Conservation (phyloP, 2,888 invertebrate genomes). For the Disparrhopalites patrizii region DNA sequence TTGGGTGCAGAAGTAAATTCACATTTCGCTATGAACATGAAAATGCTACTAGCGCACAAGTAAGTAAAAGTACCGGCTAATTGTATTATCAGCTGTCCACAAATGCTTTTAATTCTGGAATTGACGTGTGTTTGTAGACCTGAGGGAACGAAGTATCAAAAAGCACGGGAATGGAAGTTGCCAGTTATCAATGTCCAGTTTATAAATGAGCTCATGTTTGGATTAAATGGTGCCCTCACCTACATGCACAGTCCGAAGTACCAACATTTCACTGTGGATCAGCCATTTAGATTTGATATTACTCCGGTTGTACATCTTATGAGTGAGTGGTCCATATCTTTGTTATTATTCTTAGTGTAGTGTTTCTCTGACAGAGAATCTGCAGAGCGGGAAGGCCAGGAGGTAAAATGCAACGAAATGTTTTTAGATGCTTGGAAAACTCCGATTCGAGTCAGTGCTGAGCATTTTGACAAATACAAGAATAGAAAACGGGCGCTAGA, state of each 20-base stretch:
- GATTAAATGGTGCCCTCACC: slow-evolving; percentile 75
- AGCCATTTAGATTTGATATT: slow-evolving; percentile 81
- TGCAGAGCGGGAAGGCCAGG: too few relatives aligned
- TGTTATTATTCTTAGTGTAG: too few relatives aligned
- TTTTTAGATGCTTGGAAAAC: slow-evolving; percentile 83
- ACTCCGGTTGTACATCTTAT: slow-evolving; percentile 80
- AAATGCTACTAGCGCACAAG: slow-evolving; percentile 56
- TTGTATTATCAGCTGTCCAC: not conserved
- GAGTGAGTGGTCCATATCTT: slow-evolving; percentile 64
- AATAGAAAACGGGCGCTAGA: slow-evolving; percentile 54
- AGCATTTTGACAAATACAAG: slow-evolving; percentile 78
- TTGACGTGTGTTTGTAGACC: slow-evolving; percentile 56
- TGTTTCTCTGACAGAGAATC: too few relatives aligned
- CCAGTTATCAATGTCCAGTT: slow-evolving; percentile 89
- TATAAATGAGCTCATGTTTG: slow-evolving; percentile 87
- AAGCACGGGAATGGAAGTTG: slow-evolving; percentile 87
- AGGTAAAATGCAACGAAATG: not conserved
- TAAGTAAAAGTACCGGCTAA: slow-evolving; percentile 44
- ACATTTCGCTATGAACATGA: slow-evolving; percentile 56
- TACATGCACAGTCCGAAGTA: slow-evolving; percentile 64
- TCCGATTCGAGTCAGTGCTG: slow-evolving; percentile 83
- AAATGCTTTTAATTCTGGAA: slow-evolving; percentile 17
- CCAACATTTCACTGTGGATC: slow-evolving; percentile 75
- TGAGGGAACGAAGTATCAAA: slow-evolving; percentile 80
- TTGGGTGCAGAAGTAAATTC: slow-evolving; percentile 76